Evolutionary conservation across 2,797 vertebrate genomes (phyloP), one percentile per base, ranked within the genome.

Genomic region (Myotis planiceps): DNA sequence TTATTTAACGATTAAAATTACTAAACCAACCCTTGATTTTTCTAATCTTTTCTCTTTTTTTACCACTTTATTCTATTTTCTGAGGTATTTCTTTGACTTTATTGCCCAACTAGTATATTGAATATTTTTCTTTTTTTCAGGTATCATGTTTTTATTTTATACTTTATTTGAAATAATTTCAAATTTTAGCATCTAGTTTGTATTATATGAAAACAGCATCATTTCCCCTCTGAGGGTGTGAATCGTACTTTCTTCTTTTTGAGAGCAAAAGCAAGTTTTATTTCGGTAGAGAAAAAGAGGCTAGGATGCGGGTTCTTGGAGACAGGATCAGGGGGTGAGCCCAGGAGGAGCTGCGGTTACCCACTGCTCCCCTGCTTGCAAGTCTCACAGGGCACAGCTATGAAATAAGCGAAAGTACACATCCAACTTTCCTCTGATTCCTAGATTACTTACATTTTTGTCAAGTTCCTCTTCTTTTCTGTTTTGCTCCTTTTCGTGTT

Each of bases 101-200:
- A 76, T 78, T 4, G 71, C 39, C 21, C 9, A 69, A 85, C 25
- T 23, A 55, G 2, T 58, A 34, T 39, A 18, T 16, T 69, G 27
- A 75, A 5, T 79, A 72, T 96, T 94, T 87, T 37, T 42, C 19
- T 91, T 91, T 60, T 92, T 75, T 96, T 82, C n/a, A 74, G 2
- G 5, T 37, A 55, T 65, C 13, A 32, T 37, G 6, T 55, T n/a
- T 75, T 69, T 65, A 49, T 55, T 89, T 86, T 92, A 51, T 21
- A 72, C 5, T 45, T 78, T 5, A 76, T 76, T 79, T 87, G 47
- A 8, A 65, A 32, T 45, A 8, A 88, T 66, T 90, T 68, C 42
- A 53, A 63, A 88, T 78, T 81, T 83, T 88, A 75, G 8, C 34
- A 85, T 68, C 4, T 10, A 27, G 25, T 66, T 92, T 10, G 92